Base-by-base conservation (phyloP, 2,797 vertebrate species). In the Microctenopoma steveboyesi region DNA sequence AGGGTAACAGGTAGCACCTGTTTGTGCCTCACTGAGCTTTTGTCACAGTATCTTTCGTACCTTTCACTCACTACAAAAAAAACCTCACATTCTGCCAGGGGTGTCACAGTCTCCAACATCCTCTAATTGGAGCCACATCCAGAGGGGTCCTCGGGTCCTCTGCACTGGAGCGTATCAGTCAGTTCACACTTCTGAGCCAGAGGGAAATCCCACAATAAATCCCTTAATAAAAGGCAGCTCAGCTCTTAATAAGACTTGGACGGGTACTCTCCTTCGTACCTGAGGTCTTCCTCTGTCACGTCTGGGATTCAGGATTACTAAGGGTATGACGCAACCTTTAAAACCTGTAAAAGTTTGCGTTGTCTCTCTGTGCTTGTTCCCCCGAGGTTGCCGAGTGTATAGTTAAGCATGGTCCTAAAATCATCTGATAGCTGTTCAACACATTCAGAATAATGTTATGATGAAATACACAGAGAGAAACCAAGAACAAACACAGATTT, bases 61-160 rank as follows among this genome's bases (percentile, higher is more conserved):
- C 68, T 77, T 74, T 81, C 63, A 45, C 64, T 79, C 72, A 51
- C 40, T 57, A 12, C 2, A 13, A 60, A 47, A 30, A 33, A 66
- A 81, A 46, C 39, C 50, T 74, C 45, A 7, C 49, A 63, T 52
- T 50, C 73, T 68, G 27, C 76, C 64, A 27, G 54, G 15, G 62
- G 78, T 60, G 43, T 74, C 76, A 45, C 75, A 18, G 48, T 63
- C 64, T 81, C 70, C 64, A 47, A 0, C 64, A 58, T 72, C 18
- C 77, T 83, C 72, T 92, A 88, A 92, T 89, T 91, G 88, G 86
- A 79, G 73, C 45, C 64, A 30, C 59, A 87, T 73, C 82, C 54
- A 8, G 54, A 69, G 74, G 64, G 72, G 76, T 85, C 74, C 42
- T 69, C 64, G 3, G 75, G 78, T 78, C 74, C 46, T 82, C 82